These are phyloP conservation scores for Lycocerus yunnanus DNA, from an alignment of 2,888 invertebrate species.

Conservation along the genomic window DNA sequence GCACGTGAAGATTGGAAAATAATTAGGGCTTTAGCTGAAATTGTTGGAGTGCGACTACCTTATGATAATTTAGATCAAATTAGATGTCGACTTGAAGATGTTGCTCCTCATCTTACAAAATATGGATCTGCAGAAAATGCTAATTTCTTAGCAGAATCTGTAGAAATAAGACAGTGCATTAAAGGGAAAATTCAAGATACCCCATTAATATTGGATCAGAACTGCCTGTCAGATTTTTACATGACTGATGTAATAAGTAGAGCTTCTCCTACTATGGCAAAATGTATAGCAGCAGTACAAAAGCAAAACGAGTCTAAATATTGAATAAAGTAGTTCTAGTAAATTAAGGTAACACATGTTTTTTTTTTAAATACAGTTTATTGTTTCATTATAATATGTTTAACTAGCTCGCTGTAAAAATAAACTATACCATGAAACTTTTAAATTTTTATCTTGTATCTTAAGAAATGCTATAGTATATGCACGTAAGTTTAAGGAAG, in stretches of 20 bases:
- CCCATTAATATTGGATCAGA: conserved; percentile 73
- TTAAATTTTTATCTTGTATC: background rate
- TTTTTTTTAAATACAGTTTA: background rate
- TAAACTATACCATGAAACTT: background rate
- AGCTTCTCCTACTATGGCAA: conserved; percentile 98
- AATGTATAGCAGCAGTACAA: conserved; percentile 89
- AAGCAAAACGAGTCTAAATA: conserved; percentile 63
- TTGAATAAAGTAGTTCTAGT: conserved; percentile 1
- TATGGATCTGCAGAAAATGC: conserved; percentile 85
- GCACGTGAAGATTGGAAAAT: conserved; percentile 99
- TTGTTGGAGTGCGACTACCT: conserved; percentile 66
- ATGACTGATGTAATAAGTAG: conserved; percentile 97
- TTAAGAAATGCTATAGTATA: too few species aligned
- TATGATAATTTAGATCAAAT: conserved; percentile 88
- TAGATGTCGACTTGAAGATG: conserved; percentile 77
- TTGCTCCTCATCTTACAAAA: conserved; percentile 87
- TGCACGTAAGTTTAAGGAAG: too few species aligned
- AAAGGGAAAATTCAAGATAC: conserved; percentile 44
- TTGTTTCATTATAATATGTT: background rate
- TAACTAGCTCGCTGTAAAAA: background rate
- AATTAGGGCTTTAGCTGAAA: conserved; percentile 93
- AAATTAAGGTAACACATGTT: conserved; percentile 2
- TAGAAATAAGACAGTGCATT: conserved; percentile 70
- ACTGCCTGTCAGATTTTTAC: conserved; percentile 81
- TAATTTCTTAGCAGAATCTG: conserved; percentile 81